phyloP scores from a whole-genome alignment of 2,797 vertebrate genomes.

The Delichon dasypus region DNA sequence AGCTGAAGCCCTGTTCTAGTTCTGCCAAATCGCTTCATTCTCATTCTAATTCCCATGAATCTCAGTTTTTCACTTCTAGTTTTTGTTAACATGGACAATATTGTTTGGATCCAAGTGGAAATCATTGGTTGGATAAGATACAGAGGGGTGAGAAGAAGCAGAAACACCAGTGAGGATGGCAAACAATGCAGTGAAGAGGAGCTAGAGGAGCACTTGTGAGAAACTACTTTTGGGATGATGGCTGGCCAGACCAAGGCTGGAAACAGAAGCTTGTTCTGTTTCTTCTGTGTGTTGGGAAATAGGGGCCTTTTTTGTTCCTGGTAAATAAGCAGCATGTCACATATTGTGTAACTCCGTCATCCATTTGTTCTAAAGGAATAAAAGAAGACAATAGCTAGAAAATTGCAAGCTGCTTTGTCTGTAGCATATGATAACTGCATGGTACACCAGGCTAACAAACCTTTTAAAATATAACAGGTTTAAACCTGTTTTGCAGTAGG shows the following conservation, averaged over 20 bases:
- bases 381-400: not conserved
- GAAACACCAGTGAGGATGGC: not conserved
- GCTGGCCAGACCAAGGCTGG: not conserved
- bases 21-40: slow-evolving; percentile 20
- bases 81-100: not conserved
- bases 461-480: not conserved
- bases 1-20: not conserved
- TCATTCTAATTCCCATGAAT: slow-evolving; percentile 4
- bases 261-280: slow-evolving; percentile 10
- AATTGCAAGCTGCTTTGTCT: not conserved
- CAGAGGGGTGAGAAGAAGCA: not conserved
- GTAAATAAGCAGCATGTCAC: slow-evolving; percentile 4
- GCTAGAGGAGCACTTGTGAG: not conserved
- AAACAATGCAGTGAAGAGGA: not conserved
- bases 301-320: slow-evolving; percentile 1
- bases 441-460: not conserved
- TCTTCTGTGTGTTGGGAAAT: not conserved
- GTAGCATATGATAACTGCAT: not conserved
- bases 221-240: not conserved
- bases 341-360: slow-evolving; percentile 22
- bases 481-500: not conserved
- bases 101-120: not conserved
- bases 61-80: not conserved
- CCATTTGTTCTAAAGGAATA: slow-evolving; percentile 16
- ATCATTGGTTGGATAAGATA: not conserved